Conservation (phyloP, 2,113 vertebrate genomes). For the Lagopus muta region DNA sequence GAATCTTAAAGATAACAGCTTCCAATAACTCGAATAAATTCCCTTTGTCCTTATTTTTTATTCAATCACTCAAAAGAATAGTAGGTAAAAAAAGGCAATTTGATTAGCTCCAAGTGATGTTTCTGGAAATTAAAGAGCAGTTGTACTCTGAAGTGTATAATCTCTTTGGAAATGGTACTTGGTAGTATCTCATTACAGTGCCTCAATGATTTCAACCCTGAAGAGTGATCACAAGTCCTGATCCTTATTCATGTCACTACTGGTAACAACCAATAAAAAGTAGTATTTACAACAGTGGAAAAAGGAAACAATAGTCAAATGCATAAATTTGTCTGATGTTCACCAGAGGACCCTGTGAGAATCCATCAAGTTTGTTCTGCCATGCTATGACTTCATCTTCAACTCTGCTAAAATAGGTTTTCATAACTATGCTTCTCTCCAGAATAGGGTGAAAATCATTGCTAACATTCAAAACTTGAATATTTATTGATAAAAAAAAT, state of each 20-base stretch:
- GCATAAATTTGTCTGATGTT: accelerated
- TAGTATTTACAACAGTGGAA: neutral
- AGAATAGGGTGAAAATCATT: neutral
- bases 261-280: neutral
- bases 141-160: neutral
- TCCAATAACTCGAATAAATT: neutral
- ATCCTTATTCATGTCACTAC: neutral
- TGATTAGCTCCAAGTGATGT: neutral
- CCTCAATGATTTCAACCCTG: neutral
- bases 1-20: neutral
- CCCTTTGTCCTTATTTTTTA: neutral
- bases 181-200: accelerated
- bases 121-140: neutral
- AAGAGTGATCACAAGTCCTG: neutral
- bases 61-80: neutral
- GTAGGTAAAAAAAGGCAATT: neutral
- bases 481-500: neutral
- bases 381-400: neutral
- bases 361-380: neutral
- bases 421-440: neutral
- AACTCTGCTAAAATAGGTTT: neutral
- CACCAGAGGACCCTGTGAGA: neutral
- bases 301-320: neutral
- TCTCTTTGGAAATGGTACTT: neutral
- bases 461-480: neutral